Base-by-base conservation (phyloP, 2,888 invertebrate genomes). In the Elysia crispata region DNA sequence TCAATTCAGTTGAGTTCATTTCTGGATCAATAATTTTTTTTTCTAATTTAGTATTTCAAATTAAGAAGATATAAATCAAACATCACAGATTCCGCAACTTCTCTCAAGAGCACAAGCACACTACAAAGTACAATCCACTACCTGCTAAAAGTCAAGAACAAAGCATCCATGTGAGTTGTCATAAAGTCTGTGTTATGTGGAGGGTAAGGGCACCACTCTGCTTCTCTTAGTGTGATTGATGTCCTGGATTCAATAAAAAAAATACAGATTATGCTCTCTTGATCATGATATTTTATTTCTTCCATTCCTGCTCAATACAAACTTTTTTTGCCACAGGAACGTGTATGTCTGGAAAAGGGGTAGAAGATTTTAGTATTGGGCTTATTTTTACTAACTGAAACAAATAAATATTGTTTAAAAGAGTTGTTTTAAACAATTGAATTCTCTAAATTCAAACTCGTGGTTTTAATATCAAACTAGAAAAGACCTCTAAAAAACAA, bases 131-230 rank as follows among this genome's bases (percentile, higher is more conserved):
- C 69, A 30, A 20, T 25, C 20, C 11, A 70, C 15, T 33, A 79
- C 79, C 74, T 79, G 79, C 28, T 79, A 54, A 79, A 79, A 6
- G 86, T 83, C 11, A 91, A 70, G 28, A 87, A 86, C 62, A 90
- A 73, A 28, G 87, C 85, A 82, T 91, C 91, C 62, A 86, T 87
- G 80, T 88, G 88, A 79, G 88, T 88, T 1, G 88, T 86, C 41
- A 85, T 83, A 82, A 86, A 84, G 77, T 89, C 90, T 6, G 86
- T 78, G 60, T 90, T 91, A 11, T 92, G 85, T 80, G 94, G 93
- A 0, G 93, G 93, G 87, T 93, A 94, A 67, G 93, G 93, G 86
- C 94, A 94, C 93, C 95, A 95, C n/a, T 93, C 91, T 82, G 95
- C 93, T 84, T 93, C 92, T 50, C 93, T 87, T 31, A 95, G 91